Evolutionary conservation across 2,113 vertebrate species (phyloP).

Genomic region (Hemiprocne comata): DNA sequence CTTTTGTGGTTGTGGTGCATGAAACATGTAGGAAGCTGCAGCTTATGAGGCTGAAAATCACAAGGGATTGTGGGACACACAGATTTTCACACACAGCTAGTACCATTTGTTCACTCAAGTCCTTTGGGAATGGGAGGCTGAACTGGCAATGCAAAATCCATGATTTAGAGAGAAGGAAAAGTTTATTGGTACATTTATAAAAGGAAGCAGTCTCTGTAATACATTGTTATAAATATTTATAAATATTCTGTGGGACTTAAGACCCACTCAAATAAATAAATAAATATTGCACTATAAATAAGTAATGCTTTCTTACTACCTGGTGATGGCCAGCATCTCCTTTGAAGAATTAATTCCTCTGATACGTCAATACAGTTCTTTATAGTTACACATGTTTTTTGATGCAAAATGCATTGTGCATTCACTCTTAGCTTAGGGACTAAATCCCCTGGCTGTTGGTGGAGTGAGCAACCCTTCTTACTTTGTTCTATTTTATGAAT

Average conservation of each 20-base stretch:
- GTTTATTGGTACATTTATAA: conserved; percentile 72
- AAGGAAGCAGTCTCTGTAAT: conserved; percentile 33
- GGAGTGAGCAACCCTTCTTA: background rate
- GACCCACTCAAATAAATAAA: conserved; percentile 92
- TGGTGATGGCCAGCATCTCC: conserved; percentile 73
- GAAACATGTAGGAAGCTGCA: background rate
- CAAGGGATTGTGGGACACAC: background rate
- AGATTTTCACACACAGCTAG: background rate
- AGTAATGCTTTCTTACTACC: conserved; percentile 36
- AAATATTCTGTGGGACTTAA: conserved; percentile 81
- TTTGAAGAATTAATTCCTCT: background rate
- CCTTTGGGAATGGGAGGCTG: background rate
- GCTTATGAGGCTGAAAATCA: background rate
- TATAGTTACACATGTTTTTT: background rate
- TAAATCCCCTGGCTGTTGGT: background rate
- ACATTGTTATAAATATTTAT: conserved; percentile 87
- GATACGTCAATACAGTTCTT: background rate
- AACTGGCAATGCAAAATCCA: background rate
- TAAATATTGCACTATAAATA: conserved; percentile 82
- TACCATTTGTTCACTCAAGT: background rate
- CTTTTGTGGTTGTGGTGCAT: background rate
- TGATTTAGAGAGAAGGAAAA: conserved; percentile 34
- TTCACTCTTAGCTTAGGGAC: background rate
- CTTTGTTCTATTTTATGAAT: background rate
- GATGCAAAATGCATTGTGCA: background rate